Evolutionary conservation across 2,797 vertebrate species (phyloP).

Genomic region (Enteromius anoplus): DNA sequence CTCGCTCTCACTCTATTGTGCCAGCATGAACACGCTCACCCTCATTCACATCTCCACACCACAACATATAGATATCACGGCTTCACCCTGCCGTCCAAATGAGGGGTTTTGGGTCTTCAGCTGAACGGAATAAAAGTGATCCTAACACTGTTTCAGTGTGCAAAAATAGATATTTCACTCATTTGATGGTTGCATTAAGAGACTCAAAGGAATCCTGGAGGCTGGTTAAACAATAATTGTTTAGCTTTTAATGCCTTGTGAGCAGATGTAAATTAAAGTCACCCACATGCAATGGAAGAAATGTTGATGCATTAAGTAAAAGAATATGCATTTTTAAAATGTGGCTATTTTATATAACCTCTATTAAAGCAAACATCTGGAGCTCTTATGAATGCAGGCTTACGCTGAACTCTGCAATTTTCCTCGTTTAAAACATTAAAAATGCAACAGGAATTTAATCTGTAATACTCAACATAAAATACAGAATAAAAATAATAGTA

Average conservation of each 20-base stretch:
- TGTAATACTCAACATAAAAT: not conserved
- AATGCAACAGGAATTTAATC: not conserved
- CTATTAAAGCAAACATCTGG: not conserved
- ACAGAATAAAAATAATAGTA: no score
- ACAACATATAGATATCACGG: conserved; percentile 24
- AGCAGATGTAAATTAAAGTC: not conserved
- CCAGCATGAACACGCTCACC: conserved; percentile 29
- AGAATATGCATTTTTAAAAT: not conserved
- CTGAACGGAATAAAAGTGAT: not conserved
- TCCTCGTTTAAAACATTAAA: not conserved
- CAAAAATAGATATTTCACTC: not conserved
- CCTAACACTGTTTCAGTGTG: not conserved
- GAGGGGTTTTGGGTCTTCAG: conserved; percentile 2
- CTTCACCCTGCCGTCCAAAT: conserved; percentile 21
- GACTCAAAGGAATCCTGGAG: not conserved
- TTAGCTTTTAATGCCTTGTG: not conserved
- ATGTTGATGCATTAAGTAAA: not conserved
- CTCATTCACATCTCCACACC: conserved; percentile 50
- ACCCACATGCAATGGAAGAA: not conserved
- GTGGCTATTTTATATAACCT: not conserved
- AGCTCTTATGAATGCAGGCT: not conserved
- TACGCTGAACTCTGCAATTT: not conserved
- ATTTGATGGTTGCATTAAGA: not conserved
- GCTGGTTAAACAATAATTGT: not conserved
- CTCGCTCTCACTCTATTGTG: conserved; percentile 43